Conservation (phyloP, 2,797 vertebrate genomes). For the Columba guinea region DNA sequence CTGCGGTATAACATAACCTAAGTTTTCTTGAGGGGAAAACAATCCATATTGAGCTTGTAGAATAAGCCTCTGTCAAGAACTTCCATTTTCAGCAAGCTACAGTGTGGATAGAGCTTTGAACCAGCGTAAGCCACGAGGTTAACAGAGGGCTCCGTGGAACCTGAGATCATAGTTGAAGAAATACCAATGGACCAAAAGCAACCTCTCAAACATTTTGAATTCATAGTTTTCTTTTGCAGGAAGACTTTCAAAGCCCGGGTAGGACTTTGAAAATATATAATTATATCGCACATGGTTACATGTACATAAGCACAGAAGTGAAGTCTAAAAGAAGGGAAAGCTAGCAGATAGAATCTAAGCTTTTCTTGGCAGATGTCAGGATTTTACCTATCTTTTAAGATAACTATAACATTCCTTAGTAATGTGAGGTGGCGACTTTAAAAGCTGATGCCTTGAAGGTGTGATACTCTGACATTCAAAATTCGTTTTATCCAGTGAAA, state of each 20-base stretch:
- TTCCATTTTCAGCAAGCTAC: background rate
- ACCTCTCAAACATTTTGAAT: background rate
- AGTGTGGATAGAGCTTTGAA: slow-evolving; percentile 4
- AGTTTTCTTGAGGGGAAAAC: slow-evolving; percentile 2
- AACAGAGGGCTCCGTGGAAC: background rate
- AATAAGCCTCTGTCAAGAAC: background rate
- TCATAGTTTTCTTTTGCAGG: background rate
- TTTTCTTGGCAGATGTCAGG: background rate
- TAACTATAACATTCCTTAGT: background rate
- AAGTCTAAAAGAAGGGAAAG: background rate
- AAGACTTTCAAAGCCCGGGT: background rate
- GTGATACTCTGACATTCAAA: background rate
- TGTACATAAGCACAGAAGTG: background rate
- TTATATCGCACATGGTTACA: background rate
- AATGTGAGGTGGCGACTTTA: background rate
- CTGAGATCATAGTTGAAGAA: background rate
- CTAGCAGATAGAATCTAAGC: background rate
- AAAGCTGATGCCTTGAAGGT: background rate
- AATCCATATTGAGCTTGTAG: background rate
- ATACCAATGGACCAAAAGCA: background rate
- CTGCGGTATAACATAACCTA: background rate
- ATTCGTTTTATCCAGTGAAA: background rate
- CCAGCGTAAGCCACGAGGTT: background rate
- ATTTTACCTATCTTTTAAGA: background rate
- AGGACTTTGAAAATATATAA: slow-evolving; percentile 1